Percentiles rank a stretch among this genome's conserved stretches.
Conservation (phyloP, 2,113 vertebrate species). For the Cynoglossus semilaevis region DNA sequence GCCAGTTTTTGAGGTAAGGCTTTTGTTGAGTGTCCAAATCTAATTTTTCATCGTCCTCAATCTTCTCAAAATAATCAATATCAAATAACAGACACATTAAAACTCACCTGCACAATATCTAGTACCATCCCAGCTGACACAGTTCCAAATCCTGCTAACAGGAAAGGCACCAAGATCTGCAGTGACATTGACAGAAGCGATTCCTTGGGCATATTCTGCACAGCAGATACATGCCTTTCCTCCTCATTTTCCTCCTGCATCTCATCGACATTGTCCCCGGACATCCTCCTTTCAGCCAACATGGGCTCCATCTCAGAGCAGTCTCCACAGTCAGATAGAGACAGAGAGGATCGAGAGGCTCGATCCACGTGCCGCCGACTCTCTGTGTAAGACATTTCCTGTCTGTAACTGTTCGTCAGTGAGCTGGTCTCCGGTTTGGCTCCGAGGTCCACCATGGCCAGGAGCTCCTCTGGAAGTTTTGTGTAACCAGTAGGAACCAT, state of each 20-base stretch:
- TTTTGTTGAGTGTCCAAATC: no score
- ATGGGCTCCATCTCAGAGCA: conserved; percentile 86
- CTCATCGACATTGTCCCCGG: conserved; percentile 42
- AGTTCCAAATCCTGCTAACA: conserved; percentile 93
- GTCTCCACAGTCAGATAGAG: conserved; percentile 80
- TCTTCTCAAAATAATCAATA: no score
- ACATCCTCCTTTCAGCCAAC: conserved; percentile 75
- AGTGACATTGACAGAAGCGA: conserved; percentile 88
- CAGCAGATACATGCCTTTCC: conserved; percentile 10
- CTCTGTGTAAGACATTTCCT: conserved; percentile 79
- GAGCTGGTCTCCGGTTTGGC: conserved; percentile 81
- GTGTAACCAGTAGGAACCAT: conserved; percentile 93
- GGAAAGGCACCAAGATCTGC: conserved; percentile 91
- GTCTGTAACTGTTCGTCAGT: conserved; percentile 75
- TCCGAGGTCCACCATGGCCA: conserved; percentile 82
- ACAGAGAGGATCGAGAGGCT: conserved; percentile 72
- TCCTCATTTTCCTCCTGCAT: conserved; percentile 32
- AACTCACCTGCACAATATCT: conserved; percentile 91
- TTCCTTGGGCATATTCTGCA: conserved; percentile 82
- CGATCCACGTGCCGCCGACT: conserved; percentile 82
- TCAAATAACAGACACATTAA: background rate
- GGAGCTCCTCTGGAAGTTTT: conserved; percentile 87
- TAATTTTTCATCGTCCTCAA: no score
- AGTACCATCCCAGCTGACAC: conserved; percentile 97
- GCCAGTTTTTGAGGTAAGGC: no score